Base-by-base conservation (phyloP, 2,888 invertebrate species). In the Agrenia bidenticulata region DNA sequence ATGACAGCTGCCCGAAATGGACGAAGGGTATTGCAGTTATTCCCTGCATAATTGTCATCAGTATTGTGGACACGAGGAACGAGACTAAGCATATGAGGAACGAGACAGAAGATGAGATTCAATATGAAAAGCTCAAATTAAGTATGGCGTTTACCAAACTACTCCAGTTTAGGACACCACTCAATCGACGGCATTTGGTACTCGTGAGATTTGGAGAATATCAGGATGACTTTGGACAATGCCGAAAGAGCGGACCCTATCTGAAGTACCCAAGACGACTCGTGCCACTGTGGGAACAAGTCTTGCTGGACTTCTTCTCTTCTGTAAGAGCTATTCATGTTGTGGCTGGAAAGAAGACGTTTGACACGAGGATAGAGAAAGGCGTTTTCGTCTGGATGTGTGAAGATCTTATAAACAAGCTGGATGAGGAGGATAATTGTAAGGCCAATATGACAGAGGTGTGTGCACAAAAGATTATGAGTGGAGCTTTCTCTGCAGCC, bases 261-360 rank as follows among this genome's bases (percentile, higher is more conserved):
- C 72, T 72, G 1, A 54, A 49, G 27, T 68, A 68, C 37, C 68
- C 68, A 37, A 54, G 32, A 9, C 23, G 75, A 37, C 49, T 66
- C 13, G 73, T 75, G 11, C 68, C 73, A 2, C 37, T 67, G 1
- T 75, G 73, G 73, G 75, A 75, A 45, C 70, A 73, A 61, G 59
- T 73, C n/a, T 59, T 75, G 11, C 73, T 74, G 49, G 75, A 75
- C 37, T 74, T 73, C 41, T 75, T 75, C 56, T 58, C 67, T 1
- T 64, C 66, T 15, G 72, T 67, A 1, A 63, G 64, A 41, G 69
- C 73, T 5, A 67, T 75, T 45, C 75, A 75, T 60, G 74, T 70
- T 9, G 41, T 57, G 21, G 17, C 2, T 21, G 37, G 19, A 13
- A 26, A 63, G 21, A 69, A 56, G 4, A 41, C 45, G 5, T 57